phyloP scores from a whole-genome alignment of 2,888 invertebrate genomes.

The Zeuzera pyrina region DNA sequence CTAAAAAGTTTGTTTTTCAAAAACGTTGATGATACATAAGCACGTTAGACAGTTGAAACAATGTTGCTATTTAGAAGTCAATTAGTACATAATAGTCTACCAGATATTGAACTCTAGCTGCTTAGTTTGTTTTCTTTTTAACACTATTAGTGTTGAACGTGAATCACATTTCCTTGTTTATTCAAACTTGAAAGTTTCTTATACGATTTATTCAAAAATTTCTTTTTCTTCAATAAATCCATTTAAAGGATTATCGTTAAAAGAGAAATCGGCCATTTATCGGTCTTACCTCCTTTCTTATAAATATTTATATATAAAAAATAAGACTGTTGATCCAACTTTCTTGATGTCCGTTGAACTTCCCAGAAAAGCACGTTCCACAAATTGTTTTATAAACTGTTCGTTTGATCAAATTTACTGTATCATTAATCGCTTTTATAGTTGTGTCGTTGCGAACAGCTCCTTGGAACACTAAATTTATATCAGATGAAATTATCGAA shows the following conservation, averaged over 20 bases:
- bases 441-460: constrained; percentile 20
- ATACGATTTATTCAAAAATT: too few relatives aligned
- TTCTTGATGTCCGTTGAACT: constrained; percentile 7
- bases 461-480: constrained; percentile 1
- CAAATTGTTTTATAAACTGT: constrained; percentile 24
- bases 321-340: constrained; percentile 9
- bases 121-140: too few relatives aligned
- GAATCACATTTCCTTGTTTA: too few relatives aligned
- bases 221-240: too few relatives aligned
- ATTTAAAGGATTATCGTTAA: too few relatives aligned
- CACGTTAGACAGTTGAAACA: too few relatives aligned
- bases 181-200: too few relatives aligned
- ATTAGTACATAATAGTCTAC: constrained; percentile 37
- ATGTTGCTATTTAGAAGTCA: constrained; percentile 40
- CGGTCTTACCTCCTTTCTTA: too few relatives aligned
- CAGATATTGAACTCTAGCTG: constrained; percentile 30
- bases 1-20: too few relatives aligned
- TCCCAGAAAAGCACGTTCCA: constrained; percentile 18
- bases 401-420: constrained; percentile 25
- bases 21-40: too few relatives aligned
- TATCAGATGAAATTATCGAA: not conserved
- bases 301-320: constrained; percentile 5
- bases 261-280: too few relatives aligned
- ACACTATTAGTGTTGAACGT: too few relatives aligned
- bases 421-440: constrained; percentile 32